Evolutionary conservation across 2,888 invertebrate species (phyloP), one percentile per base, ranked within the genome.

Genomic region (Dryobotodes eremita): DNA sequence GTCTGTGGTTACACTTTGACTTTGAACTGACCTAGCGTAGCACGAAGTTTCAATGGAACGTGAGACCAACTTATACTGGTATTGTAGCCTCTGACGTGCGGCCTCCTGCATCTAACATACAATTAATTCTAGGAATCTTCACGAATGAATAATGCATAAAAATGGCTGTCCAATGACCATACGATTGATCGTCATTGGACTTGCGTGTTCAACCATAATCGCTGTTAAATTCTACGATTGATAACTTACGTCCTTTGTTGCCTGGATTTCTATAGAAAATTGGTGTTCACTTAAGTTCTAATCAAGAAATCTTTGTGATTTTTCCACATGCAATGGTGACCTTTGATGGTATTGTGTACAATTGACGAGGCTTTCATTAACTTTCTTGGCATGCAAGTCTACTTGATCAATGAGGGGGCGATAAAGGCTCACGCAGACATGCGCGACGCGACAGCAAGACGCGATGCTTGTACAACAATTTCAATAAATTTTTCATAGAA

Each of bases 311-410:
- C 82, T 81, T 83, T 87, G 73, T 86, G 82, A 75, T 79, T 59
- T 81, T 84, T 81, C 71, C 79, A 83, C 90, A 90, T 90, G 88
- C 87, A 80, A 88, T 75, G 65, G 74, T 71, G 71, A 82, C 72
- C 80, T 84, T 85, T 80, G 31, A 64, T 78, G 74, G 48, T 71
- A 76, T 71, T 62, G 75, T 84, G 64, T 77, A 64, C 55, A 50
- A 75, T 57, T 82, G 72, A 76, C 73, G 71, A 66, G 26, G 42
- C 68, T 50, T 79, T 75, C 72, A 71, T 79, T 75, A 66, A 57
- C 8, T 64, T 84, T 66, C 62, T 73, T 74, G 59, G 69, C 71
- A 64, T 86, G 78, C 48, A 36, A 72, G 68, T 77, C 42, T 53
- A 82, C 59, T 78, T 64, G 46, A 53, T 36, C 36, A 46, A 57